Evolutionary conservation across 2,888 invertebrate species (phyloP).

Genomic region (Leucophora obtusa): DNA sequence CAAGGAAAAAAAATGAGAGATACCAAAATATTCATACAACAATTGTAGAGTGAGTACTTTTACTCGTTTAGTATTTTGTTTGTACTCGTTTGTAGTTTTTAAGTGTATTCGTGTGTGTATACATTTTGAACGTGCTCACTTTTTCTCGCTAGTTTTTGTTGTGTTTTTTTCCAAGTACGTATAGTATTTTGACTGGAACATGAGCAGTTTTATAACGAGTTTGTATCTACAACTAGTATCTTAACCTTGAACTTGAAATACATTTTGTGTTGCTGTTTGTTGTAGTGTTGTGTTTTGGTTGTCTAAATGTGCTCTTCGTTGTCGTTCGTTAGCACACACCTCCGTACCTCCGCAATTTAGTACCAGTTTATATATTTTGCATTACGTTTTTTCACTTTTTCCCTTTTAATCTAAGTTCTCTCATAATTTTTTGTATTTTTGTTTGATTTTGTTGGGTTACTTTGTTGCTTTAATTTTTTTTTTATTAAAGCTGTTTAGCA

Average conservation of each 20-base stretch:
- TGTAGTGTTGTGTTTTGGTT: conserved; percentile 7
- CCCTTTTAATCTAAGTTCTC: conserved; percentile 23
- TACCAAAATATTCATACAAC: neutral
- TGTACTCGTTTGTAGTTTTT: neutral
- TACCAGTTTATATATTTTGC: conserved; percentile 14
- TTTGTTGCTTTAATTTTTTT: neutral
- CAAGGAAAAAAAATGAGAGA: neutral
- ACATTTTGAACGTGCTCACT: neutral
- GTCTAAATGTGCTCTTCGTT: neutral
- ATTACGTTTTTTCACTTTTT: conserved; percentile 12
- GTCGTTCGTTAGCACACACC: conserved; percentile 3
- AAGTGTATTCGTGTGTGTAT: neutral
- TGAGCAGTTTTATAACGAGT: conserved; percentile 42
- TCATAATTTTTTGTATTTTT: conserved; percentile 16
- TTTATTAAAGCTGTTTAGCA: neutral
- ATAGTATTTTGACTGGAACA: conserved; percentile 48
- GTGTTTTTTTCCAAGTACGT: neutral
- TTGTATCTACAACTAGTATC: conserved; percentile 75
- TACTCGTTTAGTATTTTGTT: neutral
- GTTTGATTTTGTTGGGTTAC: neutral
- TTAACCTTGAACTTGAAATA: conserved; percentile 79
- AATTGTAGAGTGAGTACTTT: neutral
- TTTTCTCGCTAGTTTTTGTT: neutral
- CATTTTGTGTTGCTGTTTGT: conserved; percentile 65
- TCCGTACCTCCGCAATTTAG: neutral